Evolutionary conservation across 2,113 vertebrate species (phyloP), one percentile per base, ranked within the genome.

Genomic region (Bubo scandiacus): DNA sequence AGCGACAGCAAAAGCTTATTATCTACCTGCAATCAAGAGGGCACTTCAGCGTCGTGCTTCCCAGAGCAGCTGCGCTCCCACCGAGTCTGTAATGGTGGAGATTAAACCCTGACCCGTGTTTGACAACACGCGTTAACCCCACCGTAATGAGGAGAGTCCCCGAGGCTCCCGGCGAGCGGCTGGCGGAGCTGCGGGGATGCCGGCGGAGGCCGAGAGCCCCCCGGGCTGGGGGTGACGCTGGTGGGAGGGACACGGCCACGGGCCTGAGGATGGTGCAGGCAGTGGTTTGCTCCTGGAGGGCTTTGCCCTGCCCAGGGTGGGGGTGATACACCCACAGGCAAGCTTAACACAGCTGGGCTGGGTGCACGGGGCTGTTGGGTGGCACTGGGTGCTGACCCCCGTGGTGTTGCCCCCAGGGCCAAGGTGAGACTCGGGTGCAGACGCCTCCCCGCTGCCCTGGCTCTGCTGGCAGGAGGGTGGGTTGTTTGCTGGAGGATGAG

Each of bases 81-180:
- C 70, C 2, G 71, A 89, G 96, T 92, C 47, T 23, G 0, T 87
- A 72, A 92, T 52, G 81, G 89, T 36, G 92, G 40, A 87, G 93
- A 96, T 97, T 92, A 97, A 97, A 91, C 92, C 93, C 83, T 95
- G 96, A 27, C 88, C 96, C 11, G 42, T 95, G 96, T 97, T 85
- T 96, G 94, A 95, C 87, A 74, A 85, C 96, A 84, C 2, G 29
- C 3, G 0, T 81, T 63, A 92, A 85, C 94, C 90, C 66, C 49
- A 4, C 65, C 3, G 5, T 73, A 81, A 65, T 3, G 82, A n/a
- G 86, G 29, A 62, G 90, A 68, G 61, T 42, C 59, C 84, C 36
- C 0, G 12, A 21, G 10, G 47, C 26, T 17, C 45, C 36, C 3
- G 8, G 29, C 0, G 15, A 81, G 75, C 4, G 11, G 58, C 52